A percentile compares a stretch with the other conserved stretches of the same genome.
Conservation (phyloP, 2,888 invertebrate species). For the Emmelina monodactyla region DNA sequence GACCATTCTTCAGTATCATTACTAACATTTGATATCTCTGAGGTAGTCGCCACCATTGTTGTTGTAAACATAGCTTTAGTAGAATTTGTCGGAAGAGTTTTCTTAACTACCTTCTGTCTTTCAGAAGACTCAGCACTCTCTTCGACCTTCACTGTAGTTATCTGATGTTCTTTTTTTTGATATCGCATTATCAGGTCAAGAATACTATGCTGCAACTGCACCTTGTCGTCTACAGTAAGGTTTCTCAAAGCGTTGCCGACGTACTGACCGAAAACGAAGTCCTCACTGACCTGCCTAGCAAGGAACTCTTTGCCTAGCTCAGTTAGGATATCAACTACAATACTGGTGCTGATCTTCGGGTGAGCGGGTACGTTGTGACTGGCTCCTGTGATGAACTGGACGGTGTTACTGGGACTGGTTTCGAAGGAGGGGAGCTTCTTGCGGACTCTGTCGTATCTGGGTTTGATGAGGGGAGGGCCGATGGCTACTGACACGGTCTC, state of each 20-base stretch:
- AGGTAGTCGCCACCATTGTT: no score
- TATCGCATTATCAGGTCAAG: constrained; percentile 41
- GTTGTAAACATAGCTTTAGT: no score
- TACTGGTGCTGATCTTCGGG: no score
- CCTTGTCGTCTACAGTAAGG: constrained; percentile 30
- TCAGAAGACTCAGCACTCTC: no score
- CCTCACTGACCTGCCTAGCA: constrained; percentile 39
- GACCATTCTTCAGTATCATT: no score
- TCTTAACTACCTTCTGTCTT: no score
- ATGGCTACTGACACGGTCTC: constrained; percentile 53
- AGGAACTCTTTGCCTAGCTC: constrained; percentile 43
- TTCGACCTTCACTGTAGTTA: no score
- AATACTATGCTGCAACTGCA: constrained; percentile 48
- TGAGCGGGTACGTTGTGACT: no score
- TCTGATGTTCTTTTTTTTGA: no score
- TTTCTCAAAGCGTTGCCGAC: constrained; percentile 45
- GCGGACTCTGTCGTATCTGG: constrained; percentile 34
- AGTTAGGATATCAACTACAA: constrained; percentile 26
- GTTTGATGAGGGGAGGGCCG: constrained; percentile 41
- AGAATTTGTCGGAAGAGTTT: no score
- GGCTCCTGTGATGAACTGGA: constrained; percentile 10
- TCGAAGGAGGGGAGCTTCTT: neutral
- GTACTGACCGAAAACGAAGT: constrained; percentile 56
- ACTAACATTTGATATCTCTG: no score
- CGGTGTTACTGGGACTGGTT: neutral